Base-by-base conservation (phyloP, 1,140 invertebrate species). In the Pteromalus puparum region DNA sequence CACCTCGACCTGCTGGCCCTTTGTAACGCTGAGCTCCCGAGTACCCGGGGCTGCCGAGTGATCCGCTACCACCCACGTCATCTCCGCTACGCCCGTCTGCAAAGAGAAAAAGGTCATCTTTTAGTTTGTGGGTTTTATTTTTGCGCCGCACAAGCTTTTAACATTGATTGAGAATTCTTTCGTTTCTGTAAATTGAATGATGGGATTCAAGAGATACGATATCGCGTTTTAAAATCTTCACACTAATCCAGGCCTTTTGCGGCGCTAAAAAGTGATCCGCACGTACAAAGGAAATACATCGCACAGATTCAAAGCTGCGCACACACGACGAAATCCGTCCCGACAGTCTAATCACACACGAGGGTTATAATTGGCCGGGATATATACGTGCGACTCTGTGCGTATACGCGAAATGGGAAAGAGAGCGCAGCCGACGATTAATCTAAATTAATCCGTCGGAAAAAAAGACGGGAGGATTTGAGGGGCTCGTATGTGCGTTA, bases 1-100 rank as follows among this genome's bases (percentile, higher is more conserved):
- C 77, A 99, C 96, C 90, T 99, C 98, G 72, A 99, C 98, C 92
- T 98, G 97, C 92, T 98, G 98, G 13, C 97, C 97, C 90, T 97
- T 97, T 70, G 92, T 94, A 12, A 98, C 97, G 30, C 94, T 95
- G 84, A 98, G 90, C 91, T 98, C 97, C 53, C 95, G 95, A 18
- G 95, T 92, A 80, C 95, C 95, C 2, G 94, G 92, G 5, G 95
- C 91, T 15, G 97, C 96, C n/a, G 93, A 93, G 90, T 97, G 96
- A 90, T 98, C 97, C 26, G 95, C 95, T 15, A 98, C 94, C 81
- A 98, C 97, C 97, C 97, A 97, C 76, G 96, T 97, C 94, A 97
- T 96, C 89, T 98, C 97, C 85, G 95, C 93, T 53, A 95, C 95
- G 79, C 94, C 94, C 61, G 95, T 93, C 95, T 96, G 92, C 21